phyloP scores from a whole-genome alignment of 2,113 vertebrate genomes.

The Cheirogaleus medius region DNA sequence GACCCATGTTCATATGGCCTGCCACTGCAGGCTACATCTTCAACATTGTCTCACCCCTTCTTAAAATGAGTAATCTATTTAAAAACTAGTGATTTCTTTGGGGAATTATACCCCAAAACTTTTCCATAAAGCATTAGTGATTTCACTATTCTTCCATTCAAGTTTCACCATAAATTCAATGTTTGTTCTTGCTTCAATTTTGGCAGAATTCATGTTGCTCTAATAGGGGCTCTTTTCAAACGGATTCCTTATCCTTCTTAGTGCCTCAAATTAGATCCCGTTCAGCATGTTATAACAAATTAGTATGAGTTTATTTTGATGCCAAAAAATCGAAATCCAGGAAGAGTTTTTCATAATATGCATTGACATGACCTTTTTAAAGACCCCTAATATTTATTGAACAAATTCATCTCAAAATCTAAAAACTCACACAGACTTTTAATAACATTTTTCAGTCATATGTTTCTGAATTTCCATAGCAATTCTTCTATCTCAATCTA shows the following conservation, averaged over 20 bases:
- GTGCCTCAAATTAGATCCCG: neutral
- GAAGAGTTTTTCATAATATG: neutral
- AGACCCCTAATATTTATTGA: neutral
- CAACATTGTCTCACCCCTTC: neutral
- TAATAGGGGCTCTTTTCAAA: neutral
- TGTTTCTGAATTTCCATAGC: neutral
- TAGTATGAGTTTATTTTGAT: neutral
- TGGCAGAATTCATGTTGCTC: neutral
- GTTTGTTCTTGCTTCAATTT: neutral
- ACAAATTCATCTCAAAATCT: neutral
- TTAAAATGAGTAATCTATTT: neutral
- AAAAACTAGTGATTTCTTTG: neutral
- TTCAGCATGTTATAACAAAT: neutral
- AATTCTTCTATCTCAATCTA: neutral
- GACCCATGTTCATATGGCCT: neutral
- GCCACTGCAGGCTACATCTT: neutral
- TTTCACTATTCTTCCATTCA: neutral
- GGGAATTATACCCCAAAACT: rapidly evolving
- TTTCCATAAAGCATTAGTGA: neutral
- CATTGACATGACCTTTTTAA: neutral
- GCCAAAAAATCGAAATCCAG: neutral
- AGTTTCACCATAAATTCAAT: neutral
- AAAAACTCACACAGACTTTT: neutral
- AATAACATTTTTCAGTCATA: neutral
- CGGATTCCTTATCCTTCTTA: neutral